Percentiles rank a stretch among this genome's conserved stretches.
phyloP scores from a whole-genome alignment of 37 sponge, comb jelly and placozoan species.

The Halichondria panicea region DNA sequence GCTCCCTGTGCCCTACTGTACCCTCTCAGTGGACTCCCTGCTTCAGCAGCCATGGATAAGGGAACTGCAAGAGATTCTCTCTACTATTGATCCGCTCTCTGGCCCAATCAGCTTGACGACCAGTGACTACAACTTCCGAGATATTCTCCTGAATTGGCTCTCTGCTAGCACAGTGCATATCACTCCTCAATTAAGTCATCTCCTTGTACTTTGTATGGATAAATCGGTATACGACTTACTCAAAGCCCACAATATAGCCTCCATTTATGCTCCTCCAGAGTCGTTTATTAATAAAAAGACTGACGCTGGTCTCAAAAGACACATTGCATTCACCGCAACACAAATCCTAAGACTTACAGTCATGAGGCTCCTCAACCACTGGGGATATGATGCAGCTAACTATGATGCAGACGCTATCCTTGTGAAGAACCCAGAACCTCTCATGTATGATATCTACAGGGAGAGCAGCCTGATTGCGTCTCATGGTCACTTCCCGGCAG shows the following conservation, averaged over 20 bases:
- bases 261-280: neutral
- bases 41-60: neutral
- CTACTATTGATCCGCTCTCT: neutral
- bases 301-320: neutral
- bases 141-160: conserved; percentile 34
- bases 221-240: neutral
- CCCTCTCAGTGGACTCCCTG: conserved; percentile 6
- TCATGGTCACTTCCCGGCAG: neutral
- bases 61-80: neutral
- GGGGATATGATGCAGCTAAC: conserved; percentile 35
- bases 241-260: neutral
- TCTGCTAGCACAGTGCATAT: neutral
- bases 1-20: conserved; percentile 10
- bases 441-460: neutral
- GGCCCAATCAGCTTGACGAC: neutral
- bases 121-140: conserved; percentile 4
- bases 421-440: conserved; percentile 16
- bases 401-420: conserved; percentile 30
- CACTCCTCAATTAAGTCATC: conserved; percentile 1
- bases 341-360: conserved; percentile 24
- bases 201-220: conserved; percentile 25
- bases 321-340: conserved; percentile 14
- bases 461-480: conserved; percentile 24
- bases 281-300: neutral
- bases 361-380: conserved; percentile 34